Evolutionary conservation across 2,113 vertebrate genomes (phyloP).

Genomic region (Cephalopholis sonnerati): DNA sequence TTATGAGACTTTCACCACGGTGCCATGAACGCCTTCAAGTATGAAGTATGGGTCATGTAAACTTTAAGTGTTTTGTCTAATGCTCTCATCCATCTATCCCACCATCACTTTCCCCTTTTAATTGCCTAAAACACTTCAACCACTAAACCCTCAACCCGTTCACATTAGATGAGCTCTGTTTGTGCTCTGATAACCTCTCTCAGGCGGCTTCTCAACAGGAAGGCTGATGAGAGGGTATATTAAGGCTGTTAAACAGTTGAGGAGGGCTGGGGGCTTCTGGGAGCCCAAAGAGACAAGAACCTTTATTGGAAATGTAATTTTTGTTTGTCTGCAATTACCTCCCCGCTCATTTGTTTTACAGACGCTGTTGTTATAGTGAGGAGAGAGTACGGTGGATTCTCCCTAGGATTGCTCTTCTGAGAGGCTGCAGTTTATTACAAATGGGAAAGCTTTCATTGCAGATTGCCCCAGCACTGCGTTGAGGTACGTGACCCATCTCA

Average conservation of each 20-base stretch:
- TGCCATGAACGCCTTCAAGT: conserved; percentile 38
- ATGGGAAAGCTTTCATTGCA: conserved; percentile 85
- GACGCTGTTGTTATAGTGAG: conserved; percentile 73
- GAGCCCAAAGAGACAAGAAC: conserved; percentile 79
- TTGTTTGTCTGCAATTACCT: conserved; percentile 88
- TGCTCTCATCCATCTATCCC: conserved; percentile 61
- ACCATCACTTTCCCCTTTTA: conserved; percentile 63
- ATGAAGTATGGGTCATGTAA: conserved; percentile 38
- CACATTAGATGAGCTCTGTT: conserved; percentile 81
- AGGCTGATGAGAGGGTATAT: conserved; percentile 83
- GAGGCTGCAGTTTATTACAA: conserved; percentile 83
- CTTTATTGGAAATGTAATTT: conserved; percentile 89
- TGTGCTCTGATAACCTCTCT: conserved; percentile 78
- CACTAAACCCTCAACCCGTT: conserved; percentile 71
- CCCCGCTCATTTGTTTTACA: conserved; percentile 85
- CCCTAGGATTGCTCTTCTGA: conserved; percentile 80
- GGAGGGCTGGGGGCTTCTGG: conserved; percentile 79
- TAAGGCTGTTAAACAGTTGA: conserved; percentile 84
- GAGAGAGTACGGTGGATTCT: conserved; percentile 66
- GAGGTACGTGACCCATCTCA: conserved; percentile 69
- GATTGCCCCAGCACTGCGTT: conserved; percentile 74
- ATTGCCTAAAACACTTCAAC: conserved; percentile 72
- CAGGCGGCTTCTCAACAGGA: conserved; percentile 74
- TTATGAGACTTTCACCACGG: conserved; percentile 28
- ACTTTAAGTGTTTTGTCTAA: conserved; percentile 55